These are phyloP conservation scores for Lepidochrysops patricia DNA, from an alignment of 2,888 invertebrate species.

Conservation along the genomic window DNA sequence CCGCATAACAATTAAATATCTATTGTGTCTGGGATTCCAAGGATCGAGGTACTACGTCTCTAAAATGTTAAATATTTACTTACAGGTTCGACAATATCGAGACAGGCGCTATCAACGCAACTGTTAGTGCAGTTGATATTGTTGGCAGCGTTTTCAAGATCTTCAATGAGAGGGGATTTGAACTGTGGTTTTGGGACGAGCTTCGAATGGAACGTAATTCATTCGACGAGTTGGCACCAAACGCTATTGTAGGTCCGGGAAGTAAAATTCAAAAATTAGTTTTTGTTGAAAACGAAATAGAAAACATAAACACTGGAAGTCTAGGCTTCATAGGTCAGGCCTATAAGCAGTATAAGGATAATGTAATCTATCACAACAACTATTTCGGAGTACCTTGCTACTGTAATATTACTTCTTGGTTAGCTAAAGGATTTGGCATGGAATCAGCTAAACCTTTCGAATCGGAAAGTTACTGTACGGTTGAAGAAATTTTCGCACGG, in stretches of 20 bases:
- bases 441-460: constrained; percentile 54
- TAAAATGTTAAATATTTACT: constrained; percentile 28
- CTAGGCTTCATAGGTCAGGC: constrained; percentile 76
- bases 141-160: constrained; percentile 75
- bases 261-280: constrained; percentile 74
- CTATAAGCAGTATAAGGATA: constrained; percentile 48
- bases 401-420: constrained; percentile 76
- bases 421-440: constrained; percentile 60
- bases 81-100: constrained; percentile 77
- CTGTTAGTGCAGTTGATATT: constrained; percentile 76
- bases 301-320: constrained; percentile 60
- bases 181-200: constrained; percentile 78
- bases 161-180: constrained; percentile 75
- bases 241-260: constrained; percentile 68
- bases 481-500: constrained; percentile 72
- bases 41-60: too few species aligned
- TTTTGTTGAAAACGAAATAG: constrained; percentile 62
- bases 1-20: too few species aligned
- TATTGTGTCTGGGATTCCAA: too few species aligned
- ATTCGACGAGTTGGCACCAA: constrained; percentile 72
- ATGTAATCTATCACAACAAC: constrained; percentile 72
- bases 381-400: constrained; percentile 77
- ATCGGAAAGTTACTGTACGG: constrained; percentile 76
- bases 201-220: constrained; percentile 78
- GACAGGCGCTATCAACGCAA: constrained; percentile 77